Conservation (phyloP, 2,888 invertebrate species). For the Strigamia crassipes region DNA sequence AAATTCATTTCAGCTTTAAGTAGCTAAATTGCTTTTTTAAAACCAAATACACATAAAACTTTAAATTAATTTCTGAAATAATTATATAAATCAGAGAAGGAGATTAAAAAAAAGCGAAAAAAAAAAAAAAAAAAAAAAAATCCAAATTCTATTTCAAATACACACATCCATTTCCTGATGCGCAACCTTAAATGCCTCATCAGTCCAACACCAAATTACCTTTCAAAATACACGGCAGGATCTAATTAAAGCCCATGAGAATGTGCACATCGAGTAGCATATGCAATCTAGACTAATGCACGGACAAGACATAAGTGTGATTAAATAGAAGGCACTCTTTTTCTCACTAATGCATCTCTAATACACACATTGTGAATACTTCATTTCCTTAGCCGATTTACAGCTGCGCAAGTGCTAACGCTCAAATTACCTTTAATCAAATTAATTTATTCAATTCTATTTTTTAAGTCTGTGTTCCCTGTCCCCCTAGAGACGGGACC, state of each 20-base stretch:
- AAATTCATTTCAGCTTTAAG: not conserved
- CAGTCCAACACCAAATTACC: conserved; percentile 25
- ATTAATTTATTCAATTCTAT: conserved; percentile 35
- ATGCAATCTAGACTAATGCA: conserved; percentile 40
- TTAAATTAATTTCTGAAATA: not conserved
- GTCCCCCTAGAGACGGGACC: not conserved
- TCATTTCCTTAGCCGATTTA: conserved; percentile 37
- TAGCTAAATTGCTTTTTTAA: not conserved
- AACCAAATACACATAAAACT: not conserved
- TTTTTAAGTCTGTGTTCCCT: not conserved
- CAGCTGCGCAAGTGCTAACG: conserved; percentile 13
- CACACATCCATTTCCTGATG: not conserved
- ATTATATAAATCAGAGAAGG: not conserved
- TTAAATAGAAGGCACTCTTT: conserved; percentile 36
- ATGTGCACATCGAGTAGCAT: conserved; percentile 13
- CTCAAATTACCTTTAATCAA: conserved; percentile 38
- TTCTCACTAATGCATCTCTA: conserved; percentile 33
- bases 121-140: not conserved
- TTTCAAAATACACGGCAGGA: conserved; percentile 29
- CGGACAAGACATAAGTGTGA: conserved; percentile 33
- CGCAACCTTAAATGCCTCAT: conserved; percentile 34
- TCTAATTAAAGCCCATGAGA: conserved; percentile 21
- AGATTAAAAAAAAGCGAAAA: no score
- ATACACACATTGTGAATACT: conserved; percentile 28
- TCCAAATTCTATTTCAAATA: not conserved